Conservation (phyloP, 2,113 vertebrate species). For the Todiramphus chloris region DNA sequence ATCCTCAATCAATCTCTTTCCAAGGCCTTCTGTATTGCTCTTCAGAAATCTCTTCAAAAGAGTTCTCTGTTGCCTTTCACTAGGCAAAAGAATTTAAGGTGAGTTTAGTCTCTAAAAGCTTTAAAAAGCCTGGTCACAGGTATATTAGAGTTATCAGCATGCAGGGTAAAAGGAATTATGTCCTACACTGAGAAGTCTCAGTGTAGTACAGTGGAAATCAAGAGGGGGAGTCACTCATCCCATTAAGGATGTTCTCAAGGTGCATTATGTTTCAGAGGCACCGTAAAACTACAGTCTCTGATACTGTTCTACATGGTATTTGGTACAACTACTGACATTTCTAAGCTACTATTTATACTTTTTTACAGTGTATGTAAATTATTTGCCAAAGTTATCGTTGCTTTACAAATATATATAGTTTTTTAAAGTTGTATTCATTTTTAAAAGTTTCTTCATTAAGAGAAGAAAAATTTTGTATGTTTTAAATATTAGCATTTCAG, state of each 20-base stretch:
- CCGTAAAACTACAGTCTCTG: neutral
- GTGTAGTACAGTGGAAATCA: neutral
- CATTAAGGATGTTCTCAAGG: neutral
- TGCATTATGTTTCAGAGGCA: neutral
- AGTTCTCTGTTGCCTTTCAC: neutral
- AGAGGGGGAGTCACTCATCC: neutral
- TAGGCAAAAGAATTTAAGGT: neutral
- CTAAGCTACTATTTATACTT: neutral
- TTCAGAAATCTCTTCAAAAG: constrained; percentile 8
- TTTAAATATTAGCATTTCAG: neutral
- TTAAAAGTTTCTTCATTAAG: neutral
- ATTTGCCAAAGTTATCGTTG: neutral
- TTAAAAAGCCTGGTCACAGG: neutral
- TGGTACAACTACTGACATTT: neutral
- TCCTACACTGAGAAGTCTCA: neutral
- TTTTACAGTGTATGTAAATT: neutral
- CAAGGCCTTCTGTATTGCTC: neutral
- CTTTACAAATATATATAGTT: neutral
- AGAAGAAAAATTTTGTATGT: neutral
- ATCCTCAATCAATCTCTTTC: neutral
- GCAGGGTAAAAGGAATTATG: neutral
- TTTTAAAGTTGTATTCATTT: neutral
- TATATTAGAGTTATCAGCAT: neutral
- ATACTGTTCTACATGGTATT: neutral
- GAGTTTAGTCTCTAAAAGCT: constrained; percentile 8